Percentiles rank a stretch among this genome's conserved stretches.
Conservation (phyloP, 2,888 invertebrate genomes). For the Tipula helvola region DNA sequence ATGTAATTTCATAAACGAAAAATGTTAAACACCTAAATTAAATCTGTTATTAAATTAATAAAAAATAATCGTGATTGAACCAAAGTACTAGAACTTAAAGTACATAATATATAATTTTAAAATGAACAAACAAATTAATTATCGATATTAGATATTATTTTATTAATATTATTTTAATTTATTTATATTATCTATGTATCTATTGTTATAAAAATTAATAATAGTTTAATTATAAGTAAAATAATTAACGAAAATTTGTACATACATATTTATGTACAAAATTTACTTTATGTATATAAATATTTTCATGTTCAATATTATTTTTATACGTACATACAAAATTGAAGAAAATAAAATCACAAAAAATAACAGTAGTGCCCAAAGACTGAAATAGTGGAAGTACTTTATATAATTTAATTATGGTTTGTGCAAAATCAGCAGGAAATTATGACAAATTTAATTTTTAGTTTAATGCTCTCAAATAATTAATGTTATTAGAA, state of each 20-base stretch:
- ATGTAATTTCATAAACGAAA: too few relatives aligned
- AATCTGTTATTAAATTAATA: neutral
- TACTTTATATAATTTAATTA: neutral
- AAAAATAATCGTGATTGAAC: neutral
- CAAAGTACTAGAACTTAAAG: neutral
- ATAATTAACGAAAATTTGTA: neutral
- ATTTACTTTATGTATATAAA: neutral
- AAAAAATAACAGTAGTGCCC: neutral
- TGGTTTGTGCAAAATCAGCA: neutral
- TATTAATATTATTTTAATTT: neutral
- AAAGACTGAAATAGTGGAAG: constrained; percentile 8
- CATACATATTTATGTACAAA: neutral
- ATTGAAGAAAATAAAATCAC: neutral
- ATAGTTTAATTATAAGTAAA: neutral
- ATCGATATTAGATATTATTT: neutral
- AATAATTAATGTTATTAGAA: neutral
- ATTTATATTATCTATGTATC: neutral
- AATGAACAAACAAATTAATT: neutral
- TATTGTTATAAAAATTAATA: neutral
- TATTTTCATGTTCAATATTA: neutral
- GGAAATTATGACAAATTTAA: neutral
- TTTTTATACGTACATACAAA: neutral
- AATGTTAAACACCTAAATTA: too few relatives aligned
- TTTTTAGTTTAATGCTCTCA: neutral
- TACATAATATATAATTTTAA: neutral